These are phyloP conservation scores for Passer domesticus DNA, from an alignment of 2,113 vertebrate species.

Conservation along the genomic window DNA sequence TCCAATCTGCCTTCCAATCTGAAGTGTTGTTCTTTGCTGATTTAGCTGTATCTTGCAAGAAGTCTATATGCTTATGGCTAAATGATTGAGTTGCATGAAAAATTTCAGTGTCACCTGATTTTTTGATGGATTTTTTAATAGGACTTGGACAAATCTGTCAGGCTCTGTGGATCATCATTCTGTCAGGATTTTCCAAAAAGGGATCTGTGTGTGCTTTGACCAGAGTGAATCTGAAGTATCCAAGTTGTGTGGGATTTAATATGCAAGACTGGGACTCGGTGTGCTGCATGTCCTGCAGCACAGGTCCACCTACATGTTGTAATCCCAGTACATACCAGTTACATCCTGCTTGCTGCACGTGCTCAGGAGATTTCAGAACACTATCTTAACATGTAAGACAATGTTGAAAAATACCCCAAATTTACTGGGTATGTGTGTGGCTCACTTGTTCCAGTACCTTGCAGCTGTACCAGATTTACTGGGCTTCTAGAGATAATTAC, in stretches of 20 bases:
- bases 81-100: background rate
- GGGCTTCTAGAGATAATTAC: background rate
- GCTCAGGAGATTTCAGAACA: background rate
- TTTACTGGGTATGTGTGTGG: rapidly evolving
- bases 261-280: background rate
- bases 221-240: background rate
- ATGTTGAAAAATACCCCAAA: background rate
- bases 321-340: background rate
- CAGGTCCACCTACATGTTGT: background rate
- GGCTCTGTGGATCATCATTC: background rate
- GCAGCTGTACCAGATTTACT: background rate
- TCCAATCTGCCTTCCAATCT: conserved; percentile 62
- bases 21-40: conserved; percentile 59
- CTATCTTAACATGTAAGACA: background rate
- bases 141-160: background rate
- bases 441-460: background rate
- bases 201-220: background rate
- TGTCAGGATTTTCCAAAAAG: background rate
- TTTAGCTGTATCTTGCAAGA: conserved; percentile 46
- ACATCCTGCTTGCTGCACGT: background rate
- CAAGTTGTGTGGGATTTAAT: background rate
- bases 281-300: background rate
- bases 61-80: background rate
- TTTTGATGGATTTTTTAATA: background rate
- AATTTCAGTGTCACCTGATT: background rate